A percentile compares a stretch with the other conserved stretches of the same genome.
phyloP scores from a whole-genome alignment of 2,888 invertebrate species.

The Lochmaea capreae region DNA sequence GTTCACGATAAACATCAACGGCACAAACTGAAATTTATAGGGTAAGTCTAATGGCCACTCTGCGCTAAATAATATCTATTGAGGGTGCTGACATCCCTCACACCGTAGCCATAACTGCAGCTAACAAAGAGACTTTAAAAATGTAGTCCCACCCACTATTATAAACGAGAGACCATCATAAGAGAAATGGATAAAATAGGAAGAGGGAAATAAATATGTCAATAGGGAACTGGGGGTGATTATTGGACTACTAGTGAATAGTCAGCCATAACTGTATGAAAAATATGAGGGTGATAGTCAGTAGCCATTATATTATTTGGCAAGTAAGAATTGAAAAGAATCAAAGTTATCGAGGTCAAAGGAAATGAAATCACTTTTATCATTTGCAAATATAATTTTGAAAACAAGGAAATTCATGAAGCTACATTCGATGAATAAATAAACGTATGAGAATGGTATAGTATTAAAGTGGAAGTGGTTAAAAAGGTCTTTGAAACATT shows the following conservation, averaged over 20 bases:
- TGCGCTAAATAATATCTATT: not conserved
- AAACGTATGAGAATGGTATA: too few species aligned
- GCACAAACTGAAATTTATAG: not conserved
- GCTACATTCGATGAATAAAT: too few species aligned
- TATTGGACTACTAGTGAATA: not conserved
- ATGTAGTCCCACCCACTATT: not conserved
- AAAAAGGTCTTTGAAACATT: too few species aligned
- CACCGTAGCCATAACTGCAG: not conserved
- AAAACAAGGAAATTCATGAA: too few species aligned
- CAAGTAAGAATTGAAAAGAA: too few species aligned
- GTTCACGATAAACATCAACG: not conserved
- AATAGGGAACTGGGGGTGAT: not conserved
- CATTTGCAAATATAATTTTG: too few species aligned
- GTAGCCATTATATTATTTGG: not conserved
- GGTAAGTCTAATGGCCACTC: constrained; percentile 20
- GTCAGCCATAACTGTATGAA: not conserved
- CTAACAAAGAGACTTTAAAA: not conserved
- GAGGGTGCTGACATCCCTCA: constrained; percentile 14
- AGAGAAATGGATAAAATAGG: not conserved
- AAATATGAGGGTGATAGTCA: not conserved
- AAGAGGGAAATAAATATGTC: not conserved
- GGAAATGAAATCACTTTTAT: too few species aligned
- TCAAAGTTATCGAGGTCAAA: too few species aligned
- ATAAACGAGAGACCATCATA: not conserved
- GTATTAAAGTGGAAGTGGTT: too few species aligned